Percentiles rank a stretch among this genome's conserved stretches.
These are phyloP conservation scores for Epistrophe grossulariae DNA, from an alignment of 2,888 invertebrate genomes.

Conservation along the genomic window DNA sequence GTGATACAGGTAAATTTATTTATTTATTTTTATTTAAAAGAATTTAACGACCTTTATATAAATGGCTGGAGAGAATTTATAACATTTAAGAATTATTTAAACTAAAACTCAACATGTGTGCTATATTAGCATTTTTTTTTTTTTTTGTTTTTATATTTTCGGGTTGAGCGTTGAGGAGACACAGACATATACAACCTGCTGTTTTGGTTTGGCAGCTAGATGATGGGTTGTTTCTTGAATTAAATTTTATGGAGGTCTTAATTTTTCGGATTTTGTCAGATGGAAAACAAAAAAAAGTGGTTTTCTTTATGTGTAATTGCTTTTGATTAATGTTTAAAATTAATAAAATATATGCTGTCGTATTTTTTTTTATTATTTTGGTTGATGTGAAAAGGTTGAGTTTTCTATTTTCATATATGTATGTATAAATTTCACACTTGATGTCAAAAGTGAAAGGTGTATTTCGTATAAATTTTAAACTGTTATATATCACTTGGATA, in stretches of 20 bases:
- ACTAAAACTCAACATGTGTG: constrained; percentile 59
- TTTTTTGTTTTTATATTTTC: constrained; percentile 45
- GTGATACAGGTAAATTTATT: constrained; percentile 53
- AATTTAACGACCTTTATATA: constrained; percentile 43
- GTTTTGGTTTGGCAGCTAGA: constrained; percentile 57
- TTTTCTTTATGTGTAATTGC: constrained; percentile 68
- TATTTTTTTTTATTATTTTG: constrained; percentile 8
- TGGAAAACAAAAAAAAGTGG: constrained; percentile 31
- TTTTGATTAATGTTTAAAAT: constrained; percentile 69
- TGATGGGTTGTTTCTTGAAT: constrained; percentile 60
- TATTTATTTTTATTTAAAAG: constrained; percentile 40
- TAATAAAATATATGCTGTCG: constrained; percentile 48
- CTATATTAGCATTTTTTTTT: constrained; percentile 71
- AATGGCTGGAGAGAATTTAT: constrained; percentile 45
- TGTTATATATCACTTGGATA: too few relatives aligned
- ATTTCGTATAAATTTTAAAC: neutral
- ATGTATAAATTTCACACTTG: constrained; percentile 4
- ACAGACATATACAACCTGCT: constrained; percentile 57
- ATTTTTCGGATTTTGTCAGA: constrained; percentile 59
- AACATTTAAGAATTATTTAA: constrained; percentile 34
- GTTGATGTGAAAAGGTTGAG: neutral
- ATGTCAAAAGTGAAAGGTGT: constrained; percentile 19
- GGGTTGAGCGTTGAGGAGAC: neutral
- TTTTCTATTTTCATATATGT: neutral
- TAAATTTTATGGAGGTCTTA: constrained; percentile 68